Evolutionary conservation across 2,113 vertebrate species (phyloP), one percentile per base, ranked within the genome.

Genomic region (Chionomys nivalis): DNA sequence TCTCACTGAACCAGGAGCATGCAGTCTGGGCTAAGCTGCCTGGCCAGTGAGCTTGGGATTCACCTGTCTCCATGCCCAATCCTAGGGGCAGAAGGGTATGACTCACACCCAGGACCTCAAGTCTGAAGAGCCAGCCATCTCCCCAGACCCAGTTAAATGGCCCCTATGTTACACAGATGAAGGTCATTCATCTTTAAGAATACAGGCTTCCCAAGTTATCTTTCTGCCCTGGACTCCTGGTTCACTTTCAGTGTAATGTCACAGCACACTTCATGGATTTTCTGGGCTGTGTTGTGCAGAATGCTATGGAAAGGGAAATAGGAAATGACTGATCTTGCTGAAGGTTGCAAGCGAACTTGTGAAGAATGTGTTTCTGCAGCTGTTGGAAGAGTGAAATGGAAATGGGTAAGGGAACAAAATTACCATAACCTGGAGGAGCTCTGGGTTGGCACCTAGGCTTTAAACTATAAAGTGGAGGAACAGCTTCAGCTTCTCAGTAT

Each of bases 401-500:
- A 13, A 26, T 0, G 7, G n/a, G n/a, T 49, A 21, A 17, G 2
- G 1, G 21, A 8, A 65, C 23, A 19, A 13, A 26, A 44, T n/a
- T 6, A 33, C 23, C 63, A 42, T 9, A 6, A 0, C 14, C 42
- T 0, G 7, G 26, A 72, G 65, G 70, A 28, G 31, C 23, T 23
- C 2, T 78, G 14, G 77, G 1, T 12, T 12, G 52, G 44, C 42
- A 91, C 58, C 23, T 39, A 36, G 33, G 9, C 33, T 79, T 91
- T 21, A 44, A 72, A 44, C 85, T 26, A 11, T 0, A 5, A 33
- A 17, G 31, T 19, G 3, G 33, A 44, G 28, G 52, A 66, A 78
- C 4, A 63, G 55, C 33, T 61, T 52, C 4, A 5, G 49, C 2
- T 47, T 76, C 47, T 55, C 39, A 66, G 52, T 11, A 44, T 2